A percentile compares a stretch with the other conserved stretches of the same genome.
Evolutionary conservation across 2,113 vertebrate genomes (phyloP).

Genomic region (western clawed frog (Xenopus tropicalis)): UCB_Xtro_10.0 CM004449.2:101685501-101686000

Average conservation of each 20-base stretch:
- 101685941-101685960: neutral
- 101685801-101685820: conserved; percentile 7
- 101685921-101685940: neutral
- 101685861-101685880: neutral
- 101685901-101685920: neutral
- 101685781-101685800: conserved; percentile 2
- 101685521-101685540: too few relatives aligned
- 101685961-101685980: too few relatives aligned
- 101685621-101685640: too few relatives aligned
- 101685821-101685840: neutral
- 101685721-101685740: neutral
- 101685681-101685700: conserved; percentile 12
- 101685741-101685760: neutral
- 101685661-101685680: neutral
- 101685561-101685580: too few relatives aligned
- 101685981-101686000: too few relatives aligned
- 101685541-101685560: too few relatives aligned
- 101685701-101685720: conserved; percentile 4
- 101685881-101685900: neutral
- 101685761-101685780: neutral
- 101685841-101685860: neutral
- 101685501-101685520: too few relatives aligned
- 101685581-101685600: too few relatives aligned
- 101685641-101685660: neutral
- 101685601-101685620: too few relatives aligned